Conservation (phyloP, 2,113 vertebrate species). For the Trichomycterus rosablanca region DNA sequence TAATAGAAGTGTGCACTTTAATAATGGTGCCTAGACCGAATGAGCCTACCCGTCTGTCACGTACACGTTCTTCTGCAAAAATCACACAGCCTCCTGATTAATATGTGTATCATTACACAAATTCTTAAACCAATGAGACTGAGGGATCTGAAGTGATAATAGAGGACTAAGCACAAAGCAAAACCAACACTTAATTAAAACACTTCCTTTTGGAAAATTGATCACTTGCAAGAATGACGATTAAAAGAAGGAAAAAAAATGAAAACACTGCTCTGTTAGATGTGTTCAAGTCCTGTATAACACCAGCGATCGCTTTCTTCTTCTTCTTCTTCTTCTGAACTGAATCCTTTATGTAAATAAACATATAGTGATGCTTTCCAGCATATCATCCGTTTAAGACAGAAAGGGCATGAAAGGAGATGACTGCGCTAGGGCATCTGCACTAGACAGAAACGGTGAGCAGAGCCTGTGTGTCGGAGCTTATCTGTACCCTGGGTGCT, state of each 20-base stretch:
- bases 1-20: no score
- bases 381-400: slow-evolving; percentile 59
- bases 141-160: no score
- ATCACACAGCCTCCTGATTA: no score
- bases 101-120: no score
- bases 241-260: slow-evolving; percentile 22
- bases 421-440: slow-evolving; percentile 51
- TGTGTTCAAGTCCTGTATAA: slow-evolving; percentile 58
- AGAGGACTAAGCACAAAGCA: background rate
- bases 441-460: slow-evolving; percentile 46
- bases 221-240: slow-evolving; percentile 52
- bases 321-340: slow-evolving; percentile 48
- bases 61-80: no score
- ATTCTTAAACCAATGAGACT: no score
- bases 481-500: slow-evolving; percentile 99
- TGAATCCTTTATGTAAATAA: slow-evolving; percentile 42
- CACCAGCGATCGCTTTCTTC: slow-evolving; percentile 60
- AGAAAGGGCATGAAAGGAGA: slow-evolving; percentile 52
- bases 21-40: no score
- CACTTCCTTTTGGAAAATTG: slow-evolving; percentile 48
- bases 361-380: slow-evolving; percentile 48
- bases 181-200: slow-evolving; percentile 28
- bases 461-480: slow-evolving; percentile 63
- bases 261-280: slow-evolving; percentile 63
- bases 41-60: no score